Conservation (phyloP, 2,113 vertebrate genomes). For the Rhinolophus sinicus region DNA sequence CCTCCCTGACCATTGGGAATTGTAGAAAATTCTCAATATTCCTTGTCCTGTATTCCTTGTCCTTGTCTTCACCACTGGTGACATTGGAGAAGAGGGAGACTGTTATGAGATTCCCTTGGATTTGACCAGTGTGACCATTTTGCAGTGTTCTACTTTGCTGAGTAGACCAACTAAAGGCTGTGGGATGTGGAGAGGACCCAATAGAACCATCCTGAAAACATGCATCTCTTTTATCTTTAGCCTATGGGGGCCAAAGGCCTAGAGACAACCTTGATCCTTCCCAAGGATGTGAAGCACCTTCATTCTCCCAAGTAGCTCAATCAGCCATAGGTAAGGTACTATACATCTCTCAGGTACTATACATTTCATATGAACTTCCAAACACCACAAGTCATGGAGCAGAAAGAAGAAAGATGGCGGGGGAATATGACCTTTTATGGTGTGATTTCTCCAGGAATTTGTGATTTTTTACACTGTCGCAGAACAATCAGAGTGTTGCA, state of each 20-base stretch:
- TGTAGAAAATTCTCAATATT: not conserved
- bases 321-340: not conserved
- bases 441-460: not conserved
- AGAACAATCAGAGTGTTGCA: not conserved
- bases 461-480: not conserved
- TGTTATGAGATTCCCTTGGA: not conserved
- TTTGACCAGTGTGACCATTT: not conserved
- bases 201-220: not conserved
- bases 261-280: not conserved
- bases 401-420: not conserved
- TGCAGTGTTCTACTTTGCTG: not conserved
- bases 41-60: not conserved
- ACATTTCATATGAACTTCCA: not conserved
- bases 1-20: not conserved
- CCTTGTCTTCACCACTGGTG: not conserved
- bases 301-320: not conserved
- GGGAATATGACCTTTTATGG: not conserved
- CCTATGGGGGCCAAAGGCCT: fast-evolving
- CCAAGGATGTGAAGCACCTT: not conserved
- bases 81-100: not conserved
- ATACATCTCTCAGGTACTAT: not conserved
- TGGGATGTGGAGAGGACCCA: not conserved
- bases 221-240: not conserved
- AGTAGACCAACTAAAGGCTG: not conserved
- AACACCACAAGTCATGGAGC: not conserved